Evolutionary conservation across 2,888 invertebrate genomes (phyloP).

Genomic region (Luffia ferchaultella): DNA sequence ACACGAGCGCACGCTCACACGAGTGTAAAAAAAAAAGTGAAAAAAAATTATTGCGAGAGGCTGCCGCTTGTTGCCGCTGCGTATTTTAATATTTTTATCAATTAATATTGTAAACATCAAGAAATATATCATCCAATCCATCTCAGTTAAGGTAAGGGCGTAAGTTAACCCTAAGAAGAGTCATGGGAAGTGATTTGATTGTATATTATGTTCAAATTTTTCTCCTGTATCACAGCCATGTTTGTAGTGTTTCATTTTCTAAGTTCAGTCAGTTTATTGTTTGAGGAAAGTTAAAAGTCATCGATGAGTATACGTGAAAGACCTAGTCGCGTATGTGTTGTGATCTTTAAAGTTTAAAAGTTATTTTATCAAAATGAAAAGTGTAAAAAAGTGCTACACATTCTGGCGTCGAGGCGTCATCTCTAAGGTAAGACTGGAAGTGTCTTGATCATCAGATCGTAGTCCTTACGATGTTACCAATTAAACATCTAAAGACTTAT

Average conservation of each 20-base stretch:
- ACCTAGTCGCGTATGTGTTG: slow-evolving; percentile 63
- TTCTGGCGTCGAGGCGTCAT: slow-evolving; percentile 60
- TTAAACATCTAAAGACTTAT: neutral
- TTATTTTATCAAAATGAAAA: slow-evolving; percentile 54
- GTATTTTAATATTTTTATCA: neutral
- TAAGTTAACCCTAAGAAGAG: slow-evolving; percentile 57
- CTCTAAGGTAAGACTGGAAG: slow-evolving; percentile 64
- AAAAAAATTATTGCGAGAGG: slow-evolving; percentile 6
- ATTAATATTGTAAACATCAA: slow-evolving; percentile 40
- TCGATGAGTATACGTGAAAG: slow-evolving; percentile 63
- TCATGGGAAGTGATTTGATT: slow-evolving; percentile 61
- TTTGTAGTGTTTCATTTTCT: slow-evolving; percentile 62
- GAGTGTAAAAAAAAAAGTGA: neutral
- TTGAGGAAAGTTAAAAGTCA: slow-evolving; percentile 51
- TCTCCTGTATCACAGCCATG: slow-evolving; percentile 64
- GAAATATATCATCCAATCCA: slow-evolving; percentile 54
- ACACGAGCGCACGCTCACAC: too few species aligned
- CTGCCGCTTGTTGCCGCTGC: slow-evolving; percentile 18
- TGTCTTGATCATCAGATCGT: slow-evolving; percentile 63
- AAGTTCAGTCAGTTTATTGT: slow-evolving; percentile 59
- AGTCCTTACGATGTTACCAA: slow-evolving; percentile 24
- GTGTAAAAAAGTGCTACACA: slow-evolving; percentile 64
- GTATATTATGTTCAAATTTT: slow-evolving; percentile 60
- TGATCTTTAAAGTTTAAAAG: slow-evolving; percentile 56
- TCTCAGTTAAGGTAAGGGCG: slow-evolving; percentile 64